phyloP scores from a whole-genome alignment of 2,797 vertebrate species.

The Anomalospiza imberbis region DNA sequence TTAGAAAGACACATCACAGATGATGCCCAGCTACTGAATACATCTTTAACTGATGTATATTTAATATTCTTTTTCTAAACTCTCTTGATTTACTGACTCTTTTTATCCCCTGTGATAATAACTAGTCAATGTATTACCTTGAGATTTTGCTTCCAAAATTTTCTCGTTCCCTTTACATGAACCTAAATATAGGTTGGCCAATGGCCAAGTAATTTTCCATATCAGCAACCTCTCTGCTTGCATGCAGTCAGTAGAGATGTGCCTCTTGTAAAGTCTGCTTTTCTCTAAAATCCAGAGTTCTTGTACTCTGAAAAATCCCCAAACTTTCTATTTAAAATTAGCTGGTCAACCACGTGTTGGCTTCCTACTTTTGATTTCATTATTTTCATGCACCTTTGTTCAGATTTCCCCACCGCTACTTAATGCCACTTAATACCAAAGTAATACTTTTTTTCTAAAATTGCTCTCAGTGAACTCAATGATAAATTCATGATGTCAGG shows the following conservation, averaged over 20 bases:
- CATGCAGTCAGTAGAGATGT: slow-evolving; percentile 34
- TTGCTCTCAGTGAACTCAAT: not conserved
- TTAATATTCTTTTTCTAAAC: slow-evolving; percentile 1
- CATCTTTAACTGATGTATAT: not conserved
- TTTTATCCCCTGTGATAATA: slow-evolving; percentile 34
- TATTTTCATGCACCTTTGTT: not conserved
- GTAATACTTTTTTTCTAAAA: not conserved
- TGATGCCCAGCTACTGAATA: not conserved
- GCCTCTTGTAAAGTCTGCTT: slow-evolving; percentile 13
- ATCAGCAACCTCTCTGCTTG: slow-evolving; percentile 51
- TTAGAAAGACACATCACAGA: not conserved
- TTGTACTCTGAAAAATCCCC: slow-evolving; percentile 18
- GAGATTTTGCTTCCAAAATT: slow-evolving; percentile 46
- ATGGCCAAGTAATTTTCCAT: slow-evolving; percentile 63
- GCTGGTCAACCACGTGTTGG: not conserved
- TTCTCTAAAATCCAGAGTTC: not conserved
- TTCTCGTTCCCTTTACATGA: slow-evolving; percentile 17
- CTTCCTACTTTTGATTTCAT: slow-evolving; percentile 14
- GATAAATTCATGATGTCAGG: not conserved
- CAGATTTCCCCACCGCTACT: not conserved
- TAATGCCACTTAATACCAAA: not conserved
- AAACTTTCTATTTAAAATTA: slow-evolving; percentile 39
- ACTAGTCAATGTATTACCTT: slow-evolving; percentile 33
- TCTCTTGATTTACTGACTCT: slow-evolving; percentile 23
- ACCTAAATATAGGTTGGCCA: slow-evolving; percentile 44